Conservation (phyloP, 2,888 invertebrate species). For the Papilio protenor region DNA sequence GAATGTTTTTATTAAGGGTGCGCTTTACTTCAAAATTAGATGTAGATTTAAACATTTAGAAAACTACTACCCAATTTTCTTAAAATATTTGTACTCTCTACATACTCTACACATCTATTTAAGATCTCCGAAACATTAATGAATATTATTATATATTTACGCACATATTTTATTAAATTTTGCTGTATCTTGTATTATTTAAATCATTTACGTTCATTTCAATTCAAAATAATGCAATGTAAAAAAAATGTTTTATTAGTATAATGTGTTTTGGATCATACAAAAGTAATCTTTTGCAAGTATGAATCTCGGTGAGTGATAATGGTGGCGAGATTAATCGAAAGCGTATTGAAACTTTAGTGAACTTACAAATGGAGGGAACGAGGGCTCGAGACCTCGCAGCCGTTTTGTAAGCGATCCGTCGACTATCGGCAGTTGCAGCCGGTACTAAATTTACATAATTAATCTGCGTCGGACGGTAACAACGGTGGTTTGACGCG, state of each 20-base stretch:
- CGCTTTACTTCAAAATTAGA: not conserved
- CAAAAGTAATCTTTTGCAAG: conserved; percentile 48
- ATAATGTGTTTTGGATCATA: not conserved
- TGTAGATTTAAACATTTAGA: not conserved
- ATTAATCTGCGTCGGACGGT: conserved; percentile 67
- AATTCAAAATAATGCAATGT: no score
- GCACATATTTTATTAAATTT: not conserved
- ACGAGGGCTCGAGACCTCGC: conserved; percentile 45
- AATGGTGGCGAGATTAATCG: conserved; percentile 59
- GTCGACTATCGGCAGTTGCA: conserved; percentile 66
- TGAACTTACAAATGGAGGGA: conserved; percentile 55
- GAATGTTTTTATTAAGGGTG: conserved; percentile 17
- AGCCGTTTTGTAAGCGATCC: conserved; percentile 62
- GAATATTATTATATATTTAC: not conserved
- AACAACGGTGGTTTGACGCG: conserved; percentile 58
- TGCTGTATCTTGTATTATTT: not conserved
- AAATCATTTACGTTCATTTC: no score
- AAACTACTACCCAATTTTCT: not conserved
- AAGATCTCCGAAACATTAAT: not conserved
- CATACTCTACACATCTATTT: not conserved
- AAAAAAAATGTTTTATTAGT: not conserved
- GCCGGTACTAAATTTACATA: conserved; percentile 70
- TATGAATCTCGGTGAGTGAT: conserved; percentile 60
- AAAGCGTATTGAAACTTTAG: conserved; percentile 55
- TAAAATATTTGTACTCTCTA: not conserved